Percentiles rank a stretch among this genome's conserved stretches.
phyloP scores from a whole-genome alignment of 2,888 invertebrate species.

The Folsomia manolachei region DNA sequence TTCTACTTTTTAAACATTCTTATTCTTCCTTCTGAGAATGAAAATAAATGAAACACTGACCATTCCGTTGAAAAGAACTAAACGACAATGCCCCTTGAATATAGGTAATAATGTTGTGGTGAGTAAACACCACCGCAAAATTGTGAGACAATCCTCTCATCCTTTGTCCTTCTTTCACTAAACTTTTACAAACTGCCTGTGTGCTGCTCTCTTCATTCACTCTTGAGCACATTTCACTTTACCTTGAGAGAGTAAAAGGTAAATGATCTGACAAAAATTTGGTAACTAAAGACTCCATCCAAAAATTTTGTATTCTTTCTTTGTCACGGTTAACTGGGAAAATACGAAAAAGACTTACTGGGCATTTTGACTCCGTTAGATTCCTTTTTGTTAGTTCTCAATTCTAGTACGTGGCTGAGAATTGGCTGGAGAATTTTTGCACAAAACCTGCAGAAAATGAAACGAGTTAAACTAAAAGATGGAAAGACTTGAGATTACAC shows the following conservation, averaged over 20 bases:
- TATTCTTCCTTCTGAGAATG: too few relatives aligned
- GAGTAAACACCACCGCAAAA: too few relatives aligned
- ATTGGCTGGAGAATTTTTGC: background rate
- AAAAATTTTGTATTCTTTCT: too few relatives aligned
- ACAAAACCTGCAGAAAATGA: background rate
- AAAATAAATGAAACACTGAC: too few relatives aligned
- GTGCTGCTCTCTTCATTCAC: too few relatives aligned
- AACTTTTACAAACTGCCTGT: too few relatives aligned
- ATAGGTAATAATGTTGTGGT: too few relatives aligned
- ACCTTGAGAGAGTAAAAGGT: conserved; percentile 11
- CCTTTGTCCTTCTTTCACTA: too few relatives aligned
- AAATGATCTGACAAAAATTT: conserved; percentile 15
- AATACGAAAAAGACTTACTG: conserved; percentile 17
- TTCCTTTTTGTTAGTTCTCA: background rate
- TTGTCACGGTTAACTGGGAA: background rate
- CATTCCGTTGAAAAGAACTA: background rate
- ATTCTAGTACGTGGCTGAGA: background rate
- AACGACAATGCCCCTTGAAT: too few relatives aligned
- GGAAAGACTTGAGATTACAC: background rate
- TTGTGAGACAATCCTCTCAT: too few relatives aligned
- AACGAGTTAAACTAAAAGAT: background rate
- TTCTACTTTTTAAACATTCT: background rate
- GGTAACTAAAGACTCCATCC: background rate
- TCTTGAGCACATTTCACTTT: background rate
- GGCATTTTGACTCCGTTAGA: conserved; percentile 7